A percentile compares a stretch with the other conserved stretches of the same genome.
These are phyloP conservation scores for Bradypus variegatus DNA, from an alignment of 2,797 vertebrate species.

Conservation along the genomic window DNA sequence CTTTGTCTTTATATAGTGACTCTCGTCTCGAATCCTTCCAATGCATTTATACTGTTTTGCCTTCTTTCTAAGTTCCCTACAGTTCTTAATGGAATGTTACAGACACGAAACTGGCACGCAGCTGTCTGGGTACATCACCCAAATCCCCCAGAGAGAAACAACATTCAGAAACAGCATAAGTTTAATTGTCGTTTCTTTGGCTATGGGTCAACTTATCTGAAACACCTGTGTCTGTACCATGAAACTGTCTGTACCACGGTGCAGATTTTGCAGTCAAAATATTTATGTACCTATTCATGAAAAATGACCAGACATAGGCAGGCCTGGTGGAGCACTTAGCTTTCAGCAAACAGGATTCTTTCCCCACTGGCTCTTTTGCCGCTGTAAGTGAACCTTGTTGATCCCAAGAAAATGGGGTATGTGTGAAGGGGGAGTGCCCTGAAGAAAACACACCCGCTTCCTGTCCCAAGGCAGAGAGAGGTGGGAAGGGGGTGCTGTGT, in stretches of 20 bases:
- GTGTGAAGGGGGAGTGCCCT: neutral
- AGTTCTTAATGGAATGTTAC: neutral
- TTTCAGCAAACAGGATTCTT: neutral
- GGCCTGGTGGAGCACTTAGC: neutral
- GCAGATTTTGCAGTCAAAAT: no score
- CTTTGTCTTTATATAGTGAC: neutral
- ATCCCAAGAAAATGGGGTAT: no score
- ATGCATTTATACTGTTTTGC: neutral
- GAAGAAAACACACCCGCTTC: neutral
- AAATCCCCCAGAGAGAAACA: neutral
- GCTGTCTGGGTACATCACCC: neutral
- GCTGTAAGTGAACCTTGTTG: neutral
- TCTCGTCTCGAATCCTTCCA: neutral
- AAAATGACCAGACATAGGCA: no score
- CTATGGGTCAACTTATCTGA: neutral
- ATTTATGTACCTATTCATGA: no score
- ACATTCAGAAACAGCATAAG: no score
- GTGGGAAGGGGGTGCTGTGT: neutral
- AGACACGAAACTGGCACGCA: fast-evolving
- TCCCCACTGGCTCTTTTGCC: neutral
- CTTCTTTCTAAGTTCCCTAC: neutral
- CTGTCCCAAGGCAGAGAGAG: neutral
- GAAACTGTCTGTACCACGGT: no score
- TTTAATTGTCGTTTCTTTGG: neutral
- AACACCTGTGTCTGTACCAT: neutral